Evolutionary conservation across 2,888 invertebrate genomes (phyloP).

Genomic region (Lutraria lutraria): DNA sequence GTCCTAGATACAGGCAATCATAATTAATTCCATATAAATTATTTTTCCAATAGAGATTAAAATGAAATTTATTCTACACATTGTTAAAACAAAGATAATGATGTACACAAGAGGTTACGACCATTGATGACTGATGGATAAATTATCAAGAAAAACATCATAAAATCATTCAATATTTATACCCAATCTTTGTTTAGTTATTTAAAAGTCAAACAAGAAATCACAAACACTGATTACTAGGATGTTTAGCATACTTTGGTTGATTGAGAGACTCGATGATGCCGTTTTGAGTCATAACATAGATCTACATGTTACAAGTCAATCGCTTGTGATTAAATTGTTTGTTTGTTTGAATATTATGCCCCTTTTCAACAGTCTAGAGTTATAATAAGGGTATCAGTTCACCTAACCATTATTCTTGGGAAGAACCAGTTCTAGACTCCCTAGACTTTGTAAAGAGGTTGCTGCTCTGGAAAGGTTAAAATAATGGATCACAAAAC

Average conservation of each 20-base stretch:
- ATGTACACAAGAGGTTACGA: background rate
- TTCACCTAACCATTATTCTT: too few relatives aligned
- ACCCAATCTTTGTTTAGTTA: background rate
- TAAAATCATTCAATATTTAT: constrained; percentile 16
- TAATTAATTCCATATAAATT: background rate
- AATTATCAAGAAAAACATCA: background rate
- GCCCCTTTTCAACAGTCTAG: too few relatives aligned
- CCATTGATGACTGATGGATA: background rate
- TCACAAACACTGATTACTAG: background rate
- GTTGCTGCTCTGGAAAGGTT: too few relatives aligned
- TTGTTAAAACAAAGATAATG: background rate
- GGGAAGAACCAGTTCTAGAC: too few relatives aligned
- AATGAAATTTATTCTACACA: background rate
- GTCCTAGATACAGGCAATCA: background rate
- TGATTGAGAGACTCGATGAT: background rate
- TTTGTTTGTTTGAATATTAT: too few relatives aligned
- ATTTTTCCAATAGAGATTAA: background rate
- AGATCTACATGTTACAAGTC: too few relatives aligned
- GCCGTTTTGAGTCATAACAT: too few relatives aligned
- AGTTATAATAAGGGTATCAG: too few relatives aligned
- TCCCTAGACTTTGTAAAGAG: too few relatives aligned
- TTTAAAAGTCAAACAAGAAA: constrained; percentile 1
- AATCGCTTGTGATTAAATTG: too few relatives aligned
- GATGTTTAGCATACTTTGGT: background rate
- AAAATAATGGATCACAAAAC: too few relatives aligned